Evolutionary conservation across 2,888 invertebrate species (phyloP).

Genomic region (Tetranychus piercei): DNA sequence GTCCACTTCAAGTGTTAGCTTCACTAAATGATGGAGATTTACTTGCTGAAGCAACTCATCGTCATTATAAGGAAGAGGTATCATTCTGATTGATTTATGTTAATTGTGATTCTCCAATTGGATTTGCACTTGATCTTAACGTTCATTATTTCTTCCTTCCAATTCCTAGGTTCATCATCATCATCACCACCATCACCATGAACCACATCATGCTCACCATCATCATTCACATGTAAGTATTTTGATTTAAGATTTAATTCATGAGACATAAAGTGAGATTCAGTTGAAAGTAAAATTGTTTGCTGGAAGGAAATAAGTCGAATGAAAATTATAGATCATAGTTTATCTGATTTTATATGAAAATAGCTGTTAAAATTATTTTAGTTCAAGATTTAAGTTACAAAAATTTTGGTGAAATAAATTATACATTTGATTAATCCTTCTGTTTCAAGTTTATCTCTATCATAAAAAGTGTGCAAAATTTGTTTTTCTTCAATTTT

Average conservation of each 20-base stretch:
- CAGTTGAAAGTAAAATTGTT: too few species aligned
- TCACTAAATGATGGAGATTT: neutral
- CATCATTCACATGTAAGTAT: neutral
- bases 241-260: neutral
- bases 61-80: neutral
- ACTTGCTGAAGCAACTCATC: neutral
- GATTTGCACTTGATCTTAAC: neutral
- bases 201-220: neutral
- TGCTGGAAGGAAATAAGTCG: too few species aligned
- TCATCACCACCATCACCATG: neutral
- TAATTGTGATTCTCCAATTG: neutral
- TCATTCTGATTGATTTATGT: neutral
- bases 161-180: neutral
- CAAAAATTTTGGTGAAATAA: too few species aligned
- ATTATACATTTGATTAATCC: too few species aligned
- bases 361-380: too few species aligned
- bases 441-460: too few species aligned
- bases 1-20: neutral
- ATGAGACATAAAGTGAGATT: neutral
- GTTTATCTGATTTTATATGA: too few species aligned
- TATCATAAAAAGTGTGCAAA: too few species aligned
- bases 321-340: too few species aligned
- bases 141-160: neutral
- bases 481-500: too few species aligned
- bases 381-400: too few species aligned